Conservation (phyloP, 2,797 vertebrate species). For the Thamnophis elegans region DNA sequence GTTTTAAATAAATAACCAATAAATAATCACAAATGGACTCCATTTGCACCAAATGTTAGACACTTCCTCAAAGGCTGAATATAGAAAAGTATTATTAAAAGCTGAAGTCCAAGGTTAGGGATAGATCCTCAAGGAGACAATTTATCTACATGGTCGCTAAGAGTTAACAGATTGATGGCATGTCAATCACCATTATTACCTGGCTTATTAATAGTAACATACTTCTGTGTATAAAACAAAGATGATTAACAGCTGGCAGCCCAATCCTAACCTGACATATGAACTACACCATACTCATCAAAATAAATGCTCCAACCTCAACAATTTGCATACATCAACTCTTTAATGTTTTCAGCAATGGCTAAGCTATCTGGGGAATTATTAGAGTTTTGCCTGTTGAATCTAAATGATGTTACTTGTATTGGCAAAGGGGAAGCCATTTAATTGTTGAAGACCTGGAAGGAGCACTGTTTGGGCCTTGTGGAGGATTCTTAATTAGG, state of each 20-base stretch:
- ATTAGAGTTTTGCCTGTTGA: background rate
- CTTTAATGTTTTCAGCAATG: background rate
- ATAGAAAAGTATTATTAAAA: background rate
- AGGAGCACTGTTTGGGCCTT: background rate
- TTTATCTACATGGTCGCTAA: background rate
- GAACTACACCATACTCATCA: background rate
- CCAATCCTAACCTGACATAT: background rate
- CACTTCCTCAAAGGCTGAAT: background rate
- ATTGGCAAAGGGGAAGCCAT: background rate
- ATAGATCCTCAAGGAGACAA: background rate
- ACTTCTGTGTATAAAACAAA: background rate
- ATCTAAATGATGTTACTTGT: background rate
- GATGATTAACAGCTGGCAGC: background rate
- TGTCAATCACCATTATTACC: background rate
- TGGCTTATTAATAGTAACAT: background rate
- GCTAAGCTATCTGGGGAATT: background rate
- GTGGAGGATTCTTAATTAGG: background rate
- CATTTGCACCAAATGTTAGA: background rate
- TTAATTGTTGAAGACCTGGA: background rate
- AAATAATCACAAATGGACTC: background rate
- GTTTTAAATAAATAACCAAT: background rate
- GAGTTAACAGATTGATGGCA: background rate
- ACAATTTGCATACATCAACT: background rate
- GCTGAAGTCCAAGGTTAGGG: background rate
- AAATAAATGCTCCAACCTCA: background rate